Evolutionary conservation across 2,888 invertebrate genomes (phyloP).

Genomic region (Gymnoscelis rufifasciata): DNA sequence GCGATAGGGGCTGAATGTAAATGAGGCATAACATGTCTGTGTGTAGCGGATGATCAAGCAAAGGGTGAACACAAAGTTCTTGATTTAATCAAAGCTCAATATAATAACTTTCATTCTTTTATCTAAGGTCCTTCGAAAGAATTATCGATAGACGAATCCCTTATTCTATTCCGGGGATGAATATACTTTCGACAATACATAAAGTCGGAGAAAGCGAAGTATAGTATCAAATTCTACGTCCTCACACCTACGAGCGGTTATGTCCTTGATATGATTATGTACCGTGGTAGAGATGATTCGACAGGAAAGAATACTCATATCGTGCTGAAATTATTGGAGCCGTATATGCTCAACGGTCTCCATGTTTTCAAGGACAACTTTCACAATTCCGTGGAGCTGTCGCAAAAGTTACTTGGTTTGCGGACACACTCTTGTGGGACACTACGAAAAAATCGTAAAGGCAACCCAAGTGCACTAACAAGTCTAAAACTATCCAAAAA

Average conservation of each 20-base stretch:
- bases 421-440: conserved; percentile 28
- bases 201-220: conserved; percentile 15
- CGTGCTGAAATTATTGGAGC: conserved; percentile 25
- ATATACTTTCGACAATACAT: too few relatives aligned
- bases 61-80: too few relatives aligned
- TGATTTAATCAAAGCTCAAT: too few relatives aligned
- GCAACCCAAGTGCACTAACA: conserved; percentile 23
- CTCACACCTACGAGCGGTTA: conserved; percentile 34
- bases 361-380: conserved; percentile 33
- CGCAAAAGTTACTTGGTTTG: conserved; percentile 24
- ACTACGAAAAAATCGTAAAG: conserved; percentile 24
- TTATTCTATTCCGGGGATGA: too few relatives aligned
- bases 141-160: too few relatives aligned
- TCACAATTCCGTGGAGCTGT: conserved; percentile 25
- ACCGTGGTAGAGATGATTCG: conserved; percentile 27
- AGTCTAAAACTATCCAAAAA: conserved; percentile 19
- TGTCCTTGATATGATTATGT: conserved; percentile 34
- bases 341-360: conserved; percentile 30
- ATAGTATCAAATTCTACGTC: conserved; percentile 36
- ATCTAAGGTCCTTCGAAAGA: too few relatives aligned
- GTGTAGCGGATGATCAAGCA: too few relatives aligned
- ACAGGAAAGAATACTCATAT: conserved; percentile 23
- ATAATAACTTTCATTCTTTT: too few relatives aligned
- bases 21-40: too few relatives aligned
- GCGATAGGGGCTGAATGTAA: too few relatives aligned